Conservation (phyloP, 2,797 vertebrate genomes). For the Enteromius radiatus region DNA sequence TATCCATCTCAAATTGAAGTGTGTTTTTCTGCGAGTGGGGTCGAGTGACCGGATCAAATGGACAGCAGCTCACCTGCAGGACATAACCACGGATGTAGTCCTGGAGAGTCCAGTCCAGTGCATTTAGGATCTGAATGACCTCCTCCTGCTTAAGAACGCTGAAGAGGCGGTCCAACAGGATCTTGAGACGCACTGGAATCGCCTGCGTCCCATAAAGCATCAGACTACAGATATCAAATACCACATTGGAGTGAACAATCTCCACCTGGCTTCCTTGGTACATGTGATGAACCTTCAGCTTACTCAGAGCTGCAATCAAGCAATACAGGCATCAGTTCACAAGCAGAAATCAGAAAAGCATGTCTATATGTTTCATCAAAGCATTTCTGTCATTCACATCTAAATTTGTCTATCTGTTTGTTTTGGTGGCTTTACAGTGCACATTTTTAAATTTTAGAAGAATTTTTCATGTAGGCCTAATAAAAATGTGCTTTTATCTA, state of each 20-base stretch:
- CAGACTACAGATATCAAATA: constrained; percentile 96
- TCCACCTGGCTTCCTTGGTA: constrained; percentile 94
- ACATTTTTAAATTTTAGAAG: neutral
- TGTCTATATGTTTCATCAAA: neutral
- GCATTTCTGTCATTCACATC: neutral
- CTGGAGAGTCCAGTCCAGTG: constrained; percentile 95
- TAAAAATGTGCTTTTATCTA: neutral
- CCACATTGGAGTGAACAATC: constrained; percentile 96
- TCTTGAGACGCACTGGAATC: constrained; percentile 94
- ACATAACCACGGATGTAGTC: constrained; percentile 97
- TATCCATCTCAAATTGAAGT: constrained; percentile 64
- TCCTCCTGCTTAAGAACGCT: constrained; percentile 96
- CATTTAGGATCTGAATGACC: constrained; percentile 93
- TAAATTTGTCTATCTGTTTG: neutral
- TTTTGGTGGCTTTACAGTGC: neutral
- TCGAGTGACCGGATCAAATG: neutral
- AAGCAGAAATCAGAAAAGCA: constrained; percentile 4
- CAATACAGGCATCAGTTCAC: constrained; percentile 49
- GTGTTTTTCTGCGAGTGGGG: neutral
- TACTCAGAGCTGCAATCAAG: constrained; percentile 86
- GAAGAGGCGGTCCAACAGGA: constrained; percentile 96
- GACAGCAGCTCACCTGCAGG: constrained; percentile 83
- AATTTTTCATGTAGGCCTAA: neutral
- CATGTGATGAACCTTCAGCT: constrained; percentile 89
- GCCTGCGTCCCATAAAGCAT: constrained; percentile 97